phyloP scores from a whole-genome alignment of 2,113 vertebrate genomes.

The Antechinus stuartii region DNA sequence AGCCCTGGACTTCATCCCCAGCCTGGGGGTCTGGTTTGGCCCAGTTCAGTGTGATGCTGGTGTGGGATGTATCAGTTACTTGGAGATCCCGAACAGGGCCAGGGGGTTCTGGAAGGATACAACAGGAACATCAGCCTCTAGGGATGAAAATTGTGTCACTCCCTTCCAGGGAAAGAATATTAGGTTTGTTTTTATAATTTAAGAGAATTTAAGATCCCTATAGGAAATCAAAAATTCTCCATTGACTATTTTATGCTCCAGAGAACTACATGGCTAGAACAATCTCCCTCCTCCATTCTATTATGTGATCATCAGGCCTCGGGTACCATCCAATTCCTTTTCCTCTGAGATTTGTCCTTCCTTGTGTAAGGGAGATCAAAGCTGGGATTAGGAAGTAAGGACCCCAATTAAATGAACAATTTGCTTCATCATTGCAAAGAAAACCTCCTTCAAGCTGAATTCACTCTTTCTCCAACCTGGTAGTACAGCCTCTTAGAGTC shows the following conservation, averaged over 20 bases:
- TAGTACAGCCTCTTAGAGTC: neutral
- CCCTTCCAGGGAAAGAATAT: neutral
- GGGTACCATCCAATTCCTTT: no score
- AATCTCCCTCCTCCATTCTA: no score
- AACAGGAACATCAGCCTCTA: neutral
- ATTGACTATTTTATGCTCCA: neutral
- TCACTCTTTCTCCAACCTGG: neutral
- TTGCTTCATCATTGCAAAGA: neutral
- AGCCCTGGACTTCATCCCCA: constrained; percentile 86
- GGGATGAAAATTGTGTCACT: no score
- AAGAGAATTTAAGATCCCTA: neutral
- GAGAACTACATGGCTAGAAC: neutral
- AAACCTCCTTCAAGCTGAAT: neutral
- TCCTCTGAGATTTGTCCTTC: no score
- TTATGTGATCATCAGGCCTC: no score
- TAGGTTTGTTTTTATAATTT: neutral
- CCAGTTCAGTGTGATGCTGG: constrained; percentile 90
- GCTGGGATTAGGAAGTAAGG: no score
- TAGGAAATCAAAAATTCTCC: neutral
- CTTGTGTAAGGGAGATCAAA: no score
- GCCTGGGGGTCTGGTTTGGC: constrained; percentile 82
- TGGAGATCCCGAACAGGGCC: constrained; percentile 89
- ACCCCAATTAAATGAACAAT: no score
- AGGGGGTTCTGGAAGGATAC: constrained; percentile 85
- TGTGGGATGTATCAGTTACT: constrained; percentile 89